Percentiles rank a stretch among this genome's conserved stretches.
These are phyloP conservation scores for cattle (Bos taurus) DNA, from an alignment of 2,113 vertebrate genomes.

Conservation along the genomic window ARS-UCD2.0 NC_037340.1:75751001-75751500, in stretches of 20 bases:
- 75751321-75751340: neutral
- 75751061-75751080: neutral
- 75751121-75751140: neutral
- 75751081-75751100: neutral
- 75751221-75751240: neutral
- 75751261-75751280: fast-evolving
- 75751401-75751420: neutral
- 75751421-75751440: neutral
- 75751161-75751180: neutral
- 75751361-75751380: neutral
- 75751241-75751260: neutral
- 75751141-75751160: fast-evolving
- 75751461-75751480: neutral
- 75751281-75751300: neutral
- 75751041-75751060: neutral
- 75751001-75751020: neutral
- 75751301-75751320: too few species aligned
- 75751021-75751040: neutral
- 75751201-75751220: neutral
- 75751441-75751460: neutral
- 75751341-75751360: neutral
- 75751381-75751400: fast-evolving
- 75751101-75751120: neutral
- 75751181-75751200: neutral
- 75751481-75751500: fast-evolving